Percentiles rank a stretch among this genome's conserved stretches.
These are phyloP conservation scores for Carcharodon carcharias DNA, from an alignment of 2,797 vertebrate genomes.

Conservation along the genomic window DNA sequence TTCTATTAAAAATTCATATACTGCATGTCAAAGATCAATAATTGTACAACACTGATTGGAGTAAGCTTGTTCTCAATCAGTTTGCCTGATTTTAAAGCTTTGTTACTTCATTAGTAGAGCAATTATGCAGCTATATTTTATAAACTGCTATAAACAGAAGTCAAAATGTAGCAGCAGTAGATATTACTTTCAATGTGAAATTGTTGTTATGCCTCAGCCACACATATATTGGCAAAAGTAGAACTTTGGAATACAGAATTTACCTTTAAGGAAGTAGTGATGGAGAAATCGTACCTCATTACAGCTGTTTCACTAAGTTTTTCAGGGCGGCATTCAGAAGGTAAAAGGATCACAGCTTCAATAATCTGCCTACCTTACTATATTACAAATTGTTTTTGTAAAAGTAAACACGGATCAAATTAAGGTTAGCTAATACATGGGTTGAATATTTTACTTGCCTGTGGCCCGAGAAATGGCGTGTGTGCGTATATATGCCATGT, in stretches of 20 bases:
- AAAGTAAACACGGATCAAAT: slow-evolving; percentile 22
- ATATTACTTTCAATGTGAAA: slow-evolving; percentile 33
- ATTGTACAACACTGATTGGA: slow-evolving; percentile 34
- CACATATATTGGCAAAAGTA: slow-evolving; percentile 15
- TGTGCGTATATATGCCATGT: too few species aligned
- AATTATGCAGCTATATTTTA: not conserved
- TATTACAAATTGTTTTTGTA: not conserved
- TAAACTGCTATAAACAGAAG: slow-evolving; percentile 14
- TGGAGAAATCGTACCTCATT: slow-evolving; percentile 35
- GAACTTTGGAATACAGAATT: slow-evolving; percentile 22
- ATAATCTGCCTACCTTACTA: not conserved
- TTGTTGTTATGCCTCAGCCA: not conserved
- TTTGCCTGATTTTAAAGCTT: not conserved
- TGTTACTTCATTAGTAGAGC: not conserved
- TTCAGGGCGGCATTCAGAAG: not conserved
- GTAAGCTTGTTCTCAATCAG: not conserved
- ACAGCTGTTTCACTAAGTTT: not conserved
- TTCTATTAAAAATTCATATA: slow-evolving; percentile 13
- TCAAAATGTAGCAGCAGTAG: slow-evolving; percentile 16
- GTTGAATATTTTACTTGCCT: not conserved
- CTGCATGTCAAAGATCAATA: slow-evolving; percentile 21
- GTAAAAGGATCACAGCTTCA: slow-evolving; percentile 20
- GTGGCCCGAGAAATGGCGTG: not conserved
- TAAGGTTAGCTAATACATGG: not conserved
- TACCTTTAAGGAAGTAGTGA: slow-evolving; percentile 1